Evolutionary conservation across 2,888 invertebrate species (phyloP).

Genomic region (Keiferia lycopersicella): DNA sequence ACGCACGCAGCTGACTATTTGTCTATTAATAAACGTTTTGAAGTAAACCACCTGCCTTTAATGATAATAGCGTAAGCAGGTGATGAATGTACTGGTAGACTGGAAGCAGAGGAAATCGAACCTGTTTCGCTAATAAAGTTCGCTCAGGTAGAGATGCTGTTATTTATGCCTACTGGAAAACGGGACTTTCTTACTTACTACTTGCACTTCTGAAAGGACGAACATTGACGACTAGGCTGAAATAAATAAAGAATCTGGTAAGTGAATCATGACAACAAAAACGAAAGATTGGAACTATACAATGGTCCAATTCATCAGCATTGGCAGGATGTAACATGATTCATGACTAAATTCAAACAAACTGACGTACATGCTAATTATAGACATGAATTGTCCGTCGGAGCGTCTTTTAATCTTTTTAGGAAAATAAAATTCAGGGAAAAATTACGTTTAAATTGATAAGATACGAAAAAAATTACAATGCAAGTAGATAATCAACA

Average conservation of each 20-base stretch:
- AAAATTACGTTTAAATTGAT: no score
- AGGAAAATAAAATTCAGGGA: neutral
- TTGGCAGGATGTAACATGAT: conserved; percentile 49
- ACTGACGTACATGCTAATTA: conserved; percentile 15
- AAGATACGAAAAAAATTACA: neutral
- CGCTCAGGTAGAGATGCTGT: conserved; percentile 15
- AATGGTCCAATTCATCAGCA: conserved; percentile 52
- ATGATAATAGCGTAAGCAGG: conserved; percentile 33
- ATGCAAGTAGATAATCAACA: neutral
- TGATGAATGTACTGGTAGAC: conserved; percentile 31
- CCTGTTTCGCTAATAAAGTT: conserved; percentile 25
- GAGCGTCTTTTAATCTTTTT: neutral
- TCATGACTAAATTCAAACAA: conserved; percentile 24
- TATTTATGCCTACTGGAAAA: conserved; percentile 25
- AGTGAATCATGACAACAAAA: conserved; percentile 24
- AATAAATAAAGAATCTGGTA: neutral
- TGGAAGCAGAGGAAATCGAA: conserved; percentile 33
- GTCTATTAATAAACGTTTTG: conserved; percentile 20
- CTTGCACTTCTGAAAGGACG: neutral
- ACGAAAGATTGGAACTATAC: conserved; percentile 40
- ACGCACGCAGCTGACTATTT: neutral
- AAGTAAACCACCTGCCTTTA: conserved; percentile 25
- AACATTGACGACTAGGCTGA: neutral
- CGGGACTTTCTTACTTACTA: conserved; percentile 24
- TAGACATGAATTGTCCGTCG: conserved; percentile 1